These are phyloP conservation scores for Papilio machaon DNA, from an alignment of 1,140 invertebrate species.

Conservation along the genomic window DNA sequence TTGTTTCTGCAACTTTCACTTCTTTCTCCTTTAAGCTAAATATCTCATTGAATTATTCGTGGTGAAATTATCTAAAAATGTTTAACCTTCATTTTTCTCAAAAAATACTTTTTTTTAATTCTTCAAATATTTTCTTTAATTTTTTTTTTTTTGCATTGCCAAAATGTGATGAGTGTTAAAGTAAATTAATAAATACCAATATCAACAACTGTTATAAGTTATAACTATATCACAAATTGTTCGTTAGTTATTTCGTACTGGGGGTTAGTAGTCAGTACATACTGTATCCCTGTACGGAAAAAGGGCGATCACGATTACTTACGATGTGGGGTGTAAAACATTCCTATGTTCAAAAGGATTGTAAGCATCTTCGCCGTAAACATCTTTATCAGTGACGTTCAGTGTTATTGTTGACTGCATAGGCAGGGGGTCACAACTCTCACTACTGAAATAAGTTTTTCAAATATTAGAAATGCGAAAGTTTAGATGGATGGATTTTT, in stretches of 20 bases:
- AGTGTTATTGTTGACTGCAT: slow-evolving; percentile 34
- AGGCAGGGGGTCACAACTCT: slow-evolving; percentile 31
- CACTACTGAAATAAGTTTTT: slow-evolving; percentile 20
- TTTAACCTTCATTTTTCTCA: too few species aligned
- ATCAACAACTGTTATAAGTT: neutral
- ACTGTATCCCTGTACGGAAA: neutral
- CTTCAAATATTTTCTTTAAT: neutral
- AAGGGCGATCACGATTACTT: neutral
- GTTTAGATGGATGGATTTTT: too few species aligned
- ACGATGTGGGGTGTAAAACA: slow-evolving; percentile 20
- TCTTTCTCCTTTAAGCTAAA: too few species aligned
- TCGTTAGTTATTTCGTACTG: neutral
- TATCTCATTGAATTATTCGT: too few species aligned
- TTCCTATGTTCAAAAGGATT: slow-evolving; percentile 33
- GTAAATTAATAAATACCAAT: neutral
- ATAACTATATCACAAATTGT: neutral
- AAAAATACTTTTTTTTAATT: too few species aligned
- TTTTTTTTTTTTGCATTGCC: neutral
- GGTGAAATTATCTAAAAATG: too few species aligned
- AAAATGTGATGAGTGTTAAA: neutral
- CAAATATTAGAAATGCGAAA: too few species aligned
- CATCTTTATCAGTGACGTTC: slow-evolving; percentile 21
- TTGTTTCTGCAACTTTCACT: too few species aligned
- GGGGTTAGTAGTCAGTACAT: neutral
- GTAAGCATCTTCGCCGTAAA: neutral